Percentiles rank a stretch among this genome's conserved stretches.
These are phyloP conservation scores for Mantis religiosa DNA, from an alignment of 2,888 invertebrate species.

Conservation along the genomic window DNA sequence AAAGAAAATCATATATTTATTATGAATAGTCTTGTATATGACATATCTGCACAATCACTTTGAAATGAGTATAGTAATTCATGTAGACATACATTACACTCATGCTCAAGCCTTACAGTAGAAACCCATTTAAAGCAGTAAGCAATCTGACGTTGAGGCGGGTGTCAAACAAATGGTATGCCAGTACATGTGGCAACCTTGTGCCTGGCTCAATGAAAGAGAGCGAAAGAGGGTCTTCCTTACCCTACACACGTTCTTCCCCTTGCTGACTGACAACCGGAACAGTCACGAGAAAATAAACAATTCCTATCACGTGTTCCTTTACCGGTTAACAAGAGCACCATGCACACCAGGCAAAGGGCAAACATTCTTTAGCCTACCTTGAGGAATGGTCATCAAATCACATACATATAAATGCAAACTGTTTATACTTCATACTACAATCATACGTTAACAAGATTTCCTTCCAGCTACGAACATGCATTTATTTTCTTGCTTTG, in stretches of 20 bases:
- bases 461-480: no score
- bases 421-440: no score
- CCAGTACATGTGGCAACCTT: not conserved
- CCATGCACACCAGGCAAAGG: not conserved
- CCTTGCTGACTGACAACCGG: not conserved
- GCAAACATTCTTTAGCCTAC: not conserved
- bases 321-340: not conserved
- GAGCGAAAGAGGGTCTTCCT: not conserved
- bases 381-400: not conserved
- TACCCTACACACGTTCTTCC: not conserved
- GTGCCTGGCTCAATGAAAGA: not conserved
- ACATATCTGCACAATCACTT: no score
- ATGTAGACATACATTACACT: no score
- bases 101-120: no score
- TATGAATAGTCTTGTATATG: no score
- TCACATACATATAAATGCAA: no score
- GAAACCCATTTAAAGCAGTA: no score
- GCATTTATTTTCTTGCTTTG: no score
- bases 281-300: not conserved
- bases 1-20: no score
- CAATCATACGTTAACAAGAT: no score
- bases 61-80: no score
- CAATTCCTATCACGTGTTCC: not conserved
- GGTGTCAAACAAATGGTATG: not conserved
- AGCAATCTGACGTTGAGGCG: not conserved